These are phyloP conservation scores for Seira musarum DNA, from an alignment of 2,888 invertebrate species.

Conservation along the genomic window DNA sequence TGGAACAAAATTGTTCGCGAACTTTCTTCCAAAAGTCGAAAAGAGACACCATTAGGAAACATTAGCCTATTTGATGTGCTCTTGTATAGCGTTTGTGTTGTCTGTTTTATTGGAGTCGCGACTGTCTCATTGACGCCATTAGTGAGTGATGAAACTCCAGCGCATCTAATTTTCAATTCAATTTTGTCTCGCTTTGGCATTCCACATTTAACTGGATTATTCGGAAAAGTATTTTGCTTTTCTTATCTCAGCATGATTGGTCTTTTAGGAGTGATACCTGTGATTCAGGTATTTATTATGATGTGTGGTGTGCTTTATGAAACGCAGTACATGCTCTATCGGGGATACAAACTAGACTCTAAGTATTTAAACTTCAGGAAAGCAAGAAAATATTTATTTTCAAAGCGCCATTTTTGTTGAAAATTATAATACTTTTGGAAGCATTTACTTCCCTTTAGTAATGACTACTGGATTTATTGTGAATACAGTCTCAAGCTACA, in stretches of 20 bases:
- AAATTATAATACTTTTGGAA: not conserved
- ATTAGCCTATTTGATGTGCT: not conserved
- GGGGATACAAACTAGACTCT: too few relatives aligned
- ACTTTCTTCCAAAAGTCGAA: not conserved
- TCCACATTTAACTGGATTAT: not conserved
- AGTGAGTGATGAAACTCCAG: not conserved
- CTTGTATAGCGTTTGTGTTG: not conserved
- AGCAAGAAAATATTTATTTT: too few relatives aligned
- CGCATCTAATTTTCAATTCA: not conserved
- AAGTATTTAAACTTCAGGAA: too few relatives aligned
- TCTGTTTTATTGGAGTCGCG: not conserved
- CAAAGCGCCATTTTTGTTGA: too few relatives aligned
- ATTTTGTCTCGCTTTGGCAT: too few relatives aligned
- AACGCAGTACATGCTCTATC: not conserved
- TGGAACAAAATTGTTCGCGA: too few relatives aligned
- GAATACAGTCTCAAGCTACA: slow-evolving; percentile 1
- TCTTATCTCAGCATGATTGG: not conserved
- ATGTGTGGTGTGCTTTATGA: slow-evolving; percentile 1
- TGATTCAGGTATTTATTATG: not conserved
- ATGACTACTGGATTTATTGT: slow-evolving; percentile 4
- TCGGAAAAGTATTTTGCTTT: not conserved
- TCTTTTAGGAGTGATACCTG: not conserved
- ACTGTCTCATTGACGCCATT: not conserved
- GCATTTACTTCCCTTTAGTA: not conserved
- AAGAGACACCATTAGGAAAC: too few relatives aligned